Conservation (phyloP, 2,113 vertebrate species). For the Aphyosemion australe region DNA sequence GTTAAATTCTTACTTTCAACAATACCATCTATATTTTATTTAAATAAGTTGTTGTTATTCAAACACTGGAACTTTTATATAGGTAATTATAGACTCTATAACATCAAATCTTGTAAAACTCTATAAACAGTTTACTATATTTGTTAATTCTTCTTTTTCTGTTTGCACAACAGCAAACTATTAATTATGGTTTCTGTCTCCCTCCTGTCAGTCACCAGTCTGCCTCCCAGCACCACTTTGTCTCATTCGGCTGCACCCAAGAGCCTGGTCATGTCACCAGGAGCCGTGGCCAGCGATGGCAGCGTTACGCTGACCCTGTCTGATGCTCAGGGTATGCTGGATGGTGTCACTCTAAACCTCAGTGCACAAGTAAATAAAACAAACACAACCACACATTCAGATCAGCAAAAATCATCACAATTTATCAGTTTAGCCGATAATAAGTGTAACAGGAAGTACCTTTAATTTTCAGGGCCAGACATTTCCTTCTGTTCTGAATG, state of each 20-base stretch:
- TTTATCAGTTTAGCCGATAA: no score
- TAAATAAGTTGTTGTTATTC: neutral
- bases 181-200: neutral
- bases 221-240: slow-evolving; percentile 82
- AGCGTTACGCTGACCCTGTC: slow-evolving; percentile 93
- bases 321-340: slow-evolving; percentile 93
- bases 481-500: slow-evolving; percentile 88
- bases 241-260: slow-evolving; percentile 85
- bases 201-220: slow-evolving; percentile 73
- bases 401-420: no score
- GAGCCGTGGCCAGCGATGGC: slow-evolving; percentile 85
- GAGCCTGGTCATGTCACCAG: slow-evolving; percentile 92
- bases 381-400: neutral
- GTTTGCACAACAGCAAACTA: neutral
- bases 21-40: no score
- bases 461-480: slow-evolving; percentile 82
- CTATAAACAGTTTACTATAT: no score
- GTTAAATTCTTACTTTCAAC: no score
- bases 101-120: no score
- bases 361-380: slow-evolving; percentile 84
- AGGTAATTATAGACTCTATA: neutral
- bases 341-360: slow-evolving; percentile 93
- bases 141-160: no score
- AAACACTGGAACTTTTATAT: neutral
- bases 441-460: neutral